Evolutionary conservation across 2,888 invertebrate species (phyloP), one percentile per base, ranked within the genome.

Genomic region (Chrysopilus asiliformis): DNA sequence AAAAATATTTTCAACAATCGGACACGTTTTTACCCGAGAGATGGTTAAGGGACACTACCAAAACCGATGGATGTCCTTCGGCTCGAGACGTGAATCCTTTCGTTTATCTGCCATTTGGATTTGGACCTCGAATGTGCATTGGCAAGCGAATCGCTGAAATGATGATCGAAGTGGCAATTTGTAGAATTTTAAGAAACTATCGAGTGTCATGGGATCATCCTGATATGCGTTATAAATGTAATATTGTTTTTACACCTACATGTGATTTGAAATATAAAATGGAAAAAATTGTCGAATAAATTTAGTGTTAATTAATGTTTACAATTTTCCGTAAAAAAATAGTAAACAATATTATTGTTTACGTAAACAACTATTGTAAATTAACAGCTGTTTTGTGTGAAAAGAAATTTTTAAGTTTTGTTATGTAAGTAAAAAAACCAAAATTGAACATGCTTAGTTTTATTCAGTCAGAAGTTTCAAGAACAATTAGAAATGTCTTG

Each of bases 131-230:
- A 39, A 71, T 71, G 34, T 81, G 80, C 51, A 71, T 80, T 44
- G 83, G 84, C 6, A 68, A 76, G 49, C 65, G 82, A 49, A 74
- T 85, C 41, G 82, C 82, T 1, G 79, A 80, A 50, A 64, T 83
- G 49, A 82, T 81, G 56, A 70, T 79, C 37, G 72, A 74, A 56
- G 66, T 64, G 2, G 53, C 74, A 0, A 40, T 70, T 19, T 60
- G 65, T 13, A 68, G 52, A 5, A 37, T 58, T 5, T 14, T 67
- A 14, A 48, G 60, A 10, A 50, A 53, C 33, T 67, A 64, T 34
- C 42, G 40, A 14, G 31, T 59, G 10, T 48, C 45, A 17, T 58
- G 57, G 57, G 20, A 51, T 34, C 40, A 47, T 1, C 32, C 46
- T 4, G 47, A 55, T 2, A 26, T 59, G 18, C 47, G 52, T 29